A percentile compares a stretch with the other conserved stretches of the same genome.
Conservation (phyloP, 2,888 invertebrate species). For the Nomada lathburiana region DNA sequence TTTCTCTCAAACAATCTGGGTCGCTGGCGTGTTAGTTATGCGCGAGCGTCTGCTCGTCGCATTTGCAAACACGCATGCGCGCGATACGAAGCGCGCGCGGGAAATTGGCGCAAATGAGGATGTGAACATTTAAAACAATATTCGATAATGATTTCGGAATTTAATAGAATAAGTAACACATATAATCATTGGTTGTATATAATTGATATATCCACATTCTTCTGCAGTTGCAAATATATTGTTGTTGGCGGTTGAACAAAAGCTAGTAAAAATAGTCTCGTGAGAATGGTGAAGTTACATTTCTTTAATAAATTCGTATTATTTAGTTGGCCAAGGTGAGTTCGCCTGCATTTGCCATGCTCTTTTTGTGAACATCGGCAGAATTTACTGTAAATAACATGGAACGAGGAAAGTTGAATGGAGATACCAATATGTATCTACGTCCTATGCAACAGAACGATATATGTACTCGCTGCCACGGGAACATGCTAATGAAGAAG, state of each 20-base stretch:
- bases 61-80: constrained; percentile 38
- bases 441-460: not conserved
- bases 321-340: not conserved
- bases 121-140: not conserved
- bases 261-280: not conserved
- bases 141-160: not conserved
- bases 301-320: not conserved
- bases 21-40: constrained; percentile 42
- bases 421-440: not conserved
- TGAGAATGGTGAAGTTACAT: not conserved
- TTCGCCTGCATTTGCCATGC: not conserved
- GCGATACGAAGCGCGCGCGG: constrained; percentile 33
- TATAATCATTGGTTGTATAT: no score
- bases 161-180: not conserved
- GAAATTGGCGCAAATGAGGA: constrained; percentile 13
- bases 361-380: not conserved
- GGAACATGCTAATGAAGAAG: constrained; percentile 21
- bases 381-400: not conserved
- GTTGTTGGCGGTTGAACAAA: no score
- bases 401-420: constrained; percentile 5
- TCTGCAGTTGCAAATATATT: no score
- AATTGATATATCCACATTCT: no score
- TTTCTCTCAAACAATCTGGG: constrained; percentile 52
- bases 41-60: constrained; percentile 43
- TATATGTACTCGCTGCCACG: not conserved